Conservation (phyloP, 2,888 invertebrate genomes). For the Ptycholaimellus sp. region DNA sequence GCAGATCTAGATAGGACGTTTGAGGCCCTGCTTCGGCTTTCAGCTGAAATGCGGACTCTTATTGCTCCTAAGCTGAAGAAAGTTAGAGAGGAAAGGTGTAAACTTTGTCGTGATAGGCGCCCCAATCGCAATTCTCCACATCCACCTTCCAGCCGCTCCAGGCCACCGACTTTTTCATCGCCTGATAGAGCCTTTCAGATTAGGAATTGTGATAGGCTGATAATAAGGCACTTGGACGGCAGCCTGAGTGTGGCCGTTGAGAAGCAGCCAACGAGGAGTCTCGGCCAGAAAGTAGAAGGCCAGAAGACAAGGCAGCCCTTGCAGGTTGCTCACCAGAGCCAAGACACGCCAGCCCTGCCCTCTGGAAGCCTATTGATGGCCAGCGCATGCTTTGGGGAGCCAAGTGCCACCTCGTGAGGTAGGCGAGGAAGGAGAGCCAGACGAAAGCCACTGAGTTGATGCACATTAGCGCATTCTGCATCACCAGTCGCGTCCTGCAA, state of each 20-base stretch:
- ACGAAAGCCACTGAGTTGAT: slow-evolving; percentile 2
- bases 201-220: too few species aligned
- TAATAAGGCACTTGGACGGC: too few species aligned
- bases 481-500: not conserved
- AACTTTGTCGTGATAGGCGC: too few species aligned
- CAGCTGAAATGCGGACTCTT: too few species aligned
- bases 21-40: too few species aligned
- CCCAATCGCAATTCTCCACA: too few species aligned
- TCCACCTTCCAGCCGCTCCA: not conserved
- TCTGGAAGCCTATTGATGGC: too few species aligned
- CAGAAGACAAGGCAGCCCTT: not conserved
- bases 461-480: slow-evolving; percentile 1
- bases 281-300: not conserved
- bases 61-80: too few species aligned
- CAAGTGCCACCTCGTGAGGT: too few species aligned
- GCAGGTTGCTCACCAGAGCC: not conserved
- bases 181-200: not conserved
- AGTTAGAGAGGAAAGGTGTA: too few species aligned
- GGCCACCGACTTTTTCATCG: not conserved
- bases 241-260: not conserved
- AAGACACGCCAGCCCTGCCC: not conserved
- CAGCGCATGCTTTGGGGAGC: too few species aligned
- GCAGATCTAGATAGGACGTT: slow-evolving; percentile 1
- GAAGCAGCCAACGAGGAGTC: slow-evolving; percentile 1
- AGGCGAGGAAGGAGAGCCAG: slow-evolving; percentile 2